Conservation (phyloP, 2,797 vertebrate species). For the Sebastes trivittatus region DNA sequence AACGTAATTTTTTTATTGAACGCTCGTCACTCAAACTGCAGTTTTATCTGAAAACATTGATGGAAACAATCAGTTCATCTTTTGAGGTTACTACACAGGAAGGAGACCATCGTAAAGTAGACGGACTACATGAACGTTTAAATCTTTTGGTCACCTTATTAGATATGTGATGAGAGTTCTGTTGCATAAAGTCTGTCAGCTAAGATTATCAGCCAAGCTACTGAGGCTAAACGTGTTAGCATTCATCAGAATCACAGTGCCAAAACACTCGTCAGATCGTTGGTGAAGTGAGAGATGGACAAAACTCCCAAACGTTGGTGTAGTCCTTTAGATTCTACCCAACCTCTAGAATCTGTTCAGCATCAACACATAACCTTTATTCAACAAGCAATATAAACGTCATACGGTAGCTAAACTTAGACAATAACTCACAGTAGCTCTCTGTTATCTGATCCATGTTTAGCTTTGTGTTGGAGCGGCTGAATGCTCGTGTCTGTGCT, state of each 20-base stretch:
- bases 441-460: conserved; percentile 8
- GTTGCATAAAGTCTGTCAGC: neutral
- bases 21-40: neutral
- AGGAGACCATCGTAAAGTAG: neutral
- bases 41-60: neutral
- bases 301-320: neutral
- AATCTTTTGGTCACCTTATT: neutral
- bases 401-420: neutral
- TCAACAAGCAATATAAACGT: neutral
- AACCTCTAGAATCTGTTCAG: neutral
- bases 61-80: neutral
- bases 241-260: neutral
- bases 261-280: neutral
- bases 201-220: neutral
- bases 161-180: neutral
- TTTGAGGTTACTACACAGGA: neutral
- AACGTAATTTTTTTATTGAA: neutral
- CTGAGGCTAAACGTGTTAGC: neutral
- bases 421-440: conserved; percentile 11
- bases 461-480: conserved; percentile 26
- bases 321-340: neutral
- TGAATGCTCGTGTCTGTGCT: conserved; percentile 30
- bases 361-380: neutral
- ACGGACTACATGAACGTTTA: conserved; percentile 10
- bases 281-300: neutral